These are phyloP conservation scores for Azemiops feae DNA, from an alignment of 2,113 vertebrate genomes.

Conservation along the genomic window DNA sequence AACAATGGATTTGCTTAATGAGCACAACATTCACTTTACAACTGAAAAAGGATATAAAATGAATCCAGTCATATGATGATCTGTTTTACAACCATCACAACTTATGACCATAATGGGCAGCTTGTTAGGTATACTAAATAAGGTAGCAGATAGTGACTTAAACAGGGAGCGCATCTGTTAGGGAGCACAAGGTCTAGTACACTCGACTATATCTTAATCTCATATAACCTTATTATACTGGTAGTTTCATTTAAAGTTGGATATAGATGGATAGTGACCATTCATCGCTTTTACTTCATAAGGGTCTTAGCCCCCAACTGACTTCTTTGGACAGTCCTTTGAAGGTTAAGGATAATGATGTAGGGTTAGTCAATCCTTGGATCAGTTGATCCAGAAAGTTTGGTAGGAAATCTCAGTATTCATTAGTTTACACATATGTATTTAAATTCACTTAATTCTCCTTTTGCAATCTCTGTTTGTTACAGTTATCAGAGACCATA, in stretches of 20 bases:
- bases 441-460: neutral
- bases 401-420: neutral
- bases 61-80: neutral
- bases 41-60: neutral
- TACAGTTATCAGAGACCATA: neutral
- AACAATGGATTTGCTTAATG: neutral
- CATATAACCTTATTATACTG: neutral
- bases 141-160: neutral
- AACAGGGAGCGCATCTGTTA: neutral
- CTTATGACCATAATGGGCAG: neutral
- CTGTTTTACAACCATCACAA: neutral
- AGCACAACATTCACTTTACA: neutral
- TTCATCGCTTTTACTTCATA: neutral
- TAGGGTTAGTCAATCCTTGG: neutral
- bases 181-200: neutral
- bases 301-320: neutral
- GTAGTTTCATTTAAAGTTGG: neutral
- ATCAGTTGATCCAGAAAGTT: neutral
- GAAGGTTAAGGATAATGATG: neutral
- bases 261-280: neutral
- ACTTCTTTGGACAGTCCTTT: neutral
- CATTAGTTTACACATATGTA: neutral
- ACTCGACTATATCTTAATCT: neutral
- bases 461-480: neutral
- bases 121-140: neutral